Evolutionary conservation across 2,888 invertebrate species (phyloP).

Genomic region (Ochlodes sylvanus): DNA sequence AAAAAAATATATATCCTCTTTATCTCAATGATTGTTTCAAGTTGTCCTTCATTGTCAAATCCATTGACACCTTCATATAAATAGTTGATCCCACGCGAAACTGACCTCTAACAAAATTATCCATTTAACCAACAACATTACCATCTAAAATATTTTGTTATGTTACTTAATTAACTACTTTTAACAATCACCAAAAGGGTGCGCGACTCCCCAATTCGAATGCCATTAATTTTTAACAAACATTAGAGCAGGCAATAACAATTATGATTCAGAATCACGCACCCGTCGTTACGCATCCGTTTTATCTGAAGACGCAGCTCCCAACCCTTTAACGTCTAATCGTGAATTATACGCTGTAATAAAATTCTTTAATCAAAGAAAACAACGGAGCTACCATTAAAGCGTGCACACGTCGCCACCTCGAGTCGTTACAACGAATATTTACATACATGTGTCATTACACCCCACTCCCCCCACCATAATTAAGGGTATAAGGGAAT

Average conservation of each 20-base stretch:
- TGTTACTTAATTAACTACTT: neutral
- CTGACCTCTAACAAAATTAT: too few species aligned
- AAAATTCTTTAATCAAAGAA: conserved; percentile 86
- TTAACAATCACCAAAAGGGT: conserved; percentile 3
- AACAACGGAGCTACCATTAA: conserved; percentile 81
- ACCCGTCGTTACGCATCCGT: conserved; percentile 76
- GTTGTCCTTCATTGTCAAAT: too few species aligned
- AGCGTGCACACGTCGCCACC: conserved; percentile 81
- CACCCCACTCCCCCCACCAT: conserved; percentile 68
- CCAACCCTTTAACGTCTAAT: conserved; percentile 81
- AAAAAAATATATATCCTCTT: too few species aligned
- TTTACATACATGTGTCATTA: conserved; percentile 85
- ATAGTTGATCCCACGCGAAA: too few species aligned
- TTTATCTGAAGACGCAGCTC: conserved; percentile 76
- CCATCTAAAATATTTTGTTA: too few species aligned
- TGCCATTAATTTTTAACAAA: conserved; percentile 48
- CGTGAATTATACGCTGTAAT: conserved; percentile 84
- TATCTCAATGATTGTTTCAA: too few species aligned
- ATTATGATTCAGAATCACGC: conserved; percentile 82
- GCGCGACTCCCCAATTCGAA: conserved; percentile 26
- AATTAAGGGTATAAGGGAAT: conserved; percentile 85
- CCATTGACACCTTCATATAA: too few species aligned
- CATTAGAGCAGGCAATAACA: conserved; percentile 55
- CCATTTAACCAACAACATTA: too few species aligned
- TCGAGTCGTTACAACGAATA: conserved; percentile 79